Evolutionary conservation across 2,113 vertebrate species (phyloP), one percentile per base, ranked within the genome.

Genomic region (Phalacrocorax pelagicus): DNA sequence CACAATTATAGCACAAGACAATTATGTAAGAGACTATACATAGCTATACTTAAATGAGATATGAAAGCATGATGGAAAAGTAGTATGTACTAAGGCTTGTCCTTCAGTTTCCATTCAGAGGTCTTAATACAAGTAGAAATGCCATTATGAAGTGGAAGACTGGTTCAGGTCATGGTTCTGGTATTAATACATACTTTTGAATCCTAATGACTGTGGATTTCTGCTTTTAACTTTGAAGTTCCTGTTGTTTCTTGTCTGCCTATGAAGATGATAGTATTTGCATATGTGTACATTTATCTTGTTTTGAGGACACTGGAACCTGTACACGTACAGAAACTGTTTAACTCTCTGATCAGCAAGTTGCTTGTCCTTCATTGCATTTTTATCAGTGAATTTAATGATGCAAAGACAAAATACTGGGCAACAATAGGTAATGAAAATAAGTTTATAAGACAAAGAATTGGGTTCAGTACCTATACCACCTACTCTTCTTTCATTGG

Each of bases 11-110:
- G 42, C 42, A 42, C 42, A 42, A 42, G 42, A 15, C 74, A 65
- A 1, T 49, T 66, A 4, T 58, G 5, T 62, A 30, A 42, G 63
- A 80, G 36, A 27, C 8, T 55, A 4, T 70, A n/a, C 0, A 0
- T 27, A 66, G 18, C 9, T 71, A 20, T 18, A 52, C 4, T 70
- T 62, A 8, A 1, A 21, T 44, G 22, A 86, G 81, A 67, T 74
- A 44, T 1, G 1, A 70, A 72, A 59, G 14, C 10, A 49, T 66
- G 38, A 21, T 36, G 9, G 72, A 32, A 16, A n/a, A 77, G 20
- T 54, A 17, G 5, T 49, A 10, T 47, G 15, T 21, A 44, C 26
- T 32, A 51, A 71, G 5, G 8, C 12, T 63, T 85, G n/a, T 77
- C 46, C 11, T 65, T 79, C 34, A 23, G 7, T 65, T 93, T 65